A percentile compares a stretch with the other conserved stretches of the same genome.
phyloP scores from a whole-genome alignment of 2,888 invertebrate species.

The Protula sp. region DNA sequence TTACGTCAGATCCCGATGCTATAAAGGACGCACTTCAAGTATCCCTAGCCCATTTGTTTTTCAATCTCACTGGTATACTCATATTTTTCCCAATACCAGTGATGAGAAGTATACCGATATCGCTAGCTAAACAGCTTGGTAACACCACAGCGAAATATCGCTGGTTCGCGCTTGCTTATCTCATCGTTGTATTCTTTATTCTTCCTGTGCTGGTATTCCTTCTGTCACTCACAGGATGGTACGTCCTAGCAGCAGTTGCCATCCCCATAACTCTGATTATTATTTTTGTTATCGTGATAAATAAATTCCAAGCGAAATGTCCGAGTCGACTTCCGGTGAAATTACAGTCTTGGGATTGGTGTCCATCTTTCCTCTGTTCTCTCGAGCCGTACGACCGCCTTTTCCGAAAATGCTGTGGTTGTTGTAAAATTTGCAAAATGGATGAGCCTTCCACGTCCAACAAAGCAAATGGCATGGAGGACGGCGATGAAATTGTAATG shows the following conservation, averaged over 20 bases:
- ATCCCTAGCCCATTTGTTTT: conserved; percentile 49
- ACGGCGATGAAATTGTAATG: no score
- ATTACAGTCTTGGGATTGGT: conserved; percentile 33
- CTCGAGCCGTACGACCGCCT: conserved; percentile 19
- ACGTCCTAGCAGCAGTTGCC: conserved; percentile 27
- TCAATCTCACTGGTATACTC: conserved; percentile 56
- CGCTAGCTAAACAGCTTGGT: conserved; percentile 57
- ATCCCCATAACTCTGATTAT: conserved; percentile 26
- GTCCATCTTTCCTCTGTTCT: conserved; percentile 31
- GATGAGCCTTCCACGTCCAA: no score
- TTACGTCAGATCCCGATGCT: conserved; percentile 34
- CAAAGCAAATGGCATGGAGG: no score
- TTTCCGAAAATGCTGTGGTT: neutral
- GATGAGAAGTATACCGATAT: conserved; percentile 55
- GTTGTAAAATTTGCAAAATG: no score
- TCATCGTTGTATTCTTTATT: conserved; percentile 40
- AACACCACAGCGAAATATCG: conserved; percentile 57
- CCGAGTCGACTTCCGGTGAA: conserved; percentile 22
- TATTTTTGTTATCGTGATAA: conserved; percentile 26
- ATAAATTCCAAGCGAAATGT: conserved; percentile 27
- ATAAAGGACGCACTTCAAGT: conserved; percentile 45
- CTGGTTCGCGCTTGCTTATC: conserved; percentile 59
- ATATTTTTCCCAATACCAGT: conserved; percentile 59
- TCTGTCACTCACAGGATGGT: conserved; percentile 36
- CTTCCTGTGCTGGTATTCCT: conserved; percentile 41